phyloP scores from a whole-genome alignment of 2,797 vertebrate genomes.

The Poecilia gillii region DNA sequence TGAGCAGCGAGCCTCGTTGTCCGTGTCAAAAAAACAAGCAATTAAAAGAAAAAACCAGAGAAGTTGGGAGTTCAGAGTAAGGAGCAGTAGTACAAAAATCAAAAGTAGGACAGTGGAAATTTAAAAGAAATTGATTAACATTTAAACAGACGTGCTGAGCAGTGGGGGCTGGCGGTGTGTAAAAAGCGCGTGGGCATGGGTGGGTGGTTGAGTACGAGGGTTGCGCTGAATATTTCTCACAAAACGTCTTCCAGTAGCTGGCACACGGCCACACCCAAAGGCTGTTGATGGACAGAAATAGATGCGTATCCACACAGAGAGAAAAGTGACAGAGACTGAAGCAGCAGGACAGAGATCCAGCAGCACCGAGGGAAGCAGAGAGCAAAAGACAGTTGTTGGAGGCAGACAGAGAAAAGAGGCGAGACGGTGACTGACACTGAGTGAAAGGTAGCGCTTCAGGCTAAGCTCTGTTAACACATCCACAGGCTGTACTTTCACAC shows the following conservation, averaged over 20 bases:
- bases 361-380: constrained; percentile 26
- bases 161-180: constrained; percentile 37
- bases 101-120: constrained; percentile 73
- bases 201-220: neutral
- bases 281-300: constrained; percentile 38
- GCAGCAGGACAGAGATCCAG: constrained; percentile 38
- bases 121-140: constrained; percentile 79
- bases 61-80: constrained; percentile 35
- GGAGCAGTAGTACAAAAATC: constrained; percentile 41
- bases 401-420: constrained; percentile 8
- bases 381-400: constrained; percentile 31
- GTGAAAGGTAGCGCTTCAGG: constrained; percentile 38
- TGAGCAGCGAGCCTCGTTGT: neutral
- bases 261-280: constrained; percentile 52
- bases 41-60: neutral
- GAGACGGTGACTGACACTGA: constrained; percentile 44
- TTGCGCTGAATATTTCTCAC: constrained; percentile 74
- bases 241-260: constrained; percentile 58
- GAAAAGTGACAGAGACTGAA: constrained; percentile 9
- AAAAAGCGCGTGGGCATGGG: constrained; percentile 16
- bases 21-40: neutral
- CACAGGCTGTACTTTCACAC: constrained; percentile 43
- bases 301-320: constrained; percentile 3
- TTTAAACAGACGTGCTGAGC: constrained; percentile 71
- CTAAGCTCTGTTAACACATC: constrained; percentile 39